Evolutionary conservation across 2,113 vertebrate species (phyloP).

Genomic region (Scortum barcoo): DNA sequence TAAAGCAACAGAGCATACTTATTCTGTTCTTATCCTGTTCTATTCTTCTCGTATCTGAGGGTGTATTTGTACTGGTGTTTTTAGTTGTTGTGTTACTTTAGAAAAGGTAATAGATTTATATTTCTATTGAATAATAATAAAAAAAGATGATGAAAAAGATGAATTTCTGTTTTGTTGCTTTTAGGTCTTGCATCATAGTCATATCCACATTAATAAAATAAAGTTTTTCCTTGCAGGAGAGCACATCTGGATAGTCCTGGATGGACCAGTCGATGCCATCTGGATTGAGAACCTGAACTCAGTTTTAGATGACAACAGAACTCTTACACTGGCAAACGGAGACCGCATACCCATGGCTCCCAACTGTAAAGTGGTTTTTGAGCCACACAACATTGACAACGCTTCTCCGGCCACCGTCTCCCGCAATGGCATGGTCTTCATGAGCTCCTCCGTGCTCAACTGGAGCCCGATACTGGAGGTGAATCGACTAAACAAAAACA

Average conservation of each 20-base stretch:
- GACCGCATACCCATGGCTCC: conserved; percentile 98
- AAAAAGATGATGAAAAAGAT: neutral
- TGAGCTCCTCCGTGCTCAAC: conserved; percentile 95
- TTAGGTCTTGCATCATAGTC: neutral
- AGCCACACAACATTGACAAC: conserved; percentile 98
- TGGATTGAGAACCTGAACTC: conserved; percentile 99
- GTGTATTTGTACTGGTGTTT: neutral
- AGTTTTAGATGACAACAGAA: conserved; percentile 96
- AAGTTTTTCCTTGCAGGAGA: conserved; percentile 85
- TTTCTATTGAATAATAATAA: neutral
- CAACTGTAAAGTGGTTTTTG: conserved; percentile 96
- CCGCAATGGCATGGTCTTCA: conserved; percentile 98
- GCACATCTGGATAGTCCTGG: conserved; percentile 97
- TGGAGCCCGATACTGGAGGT: conserved; percentile 98
- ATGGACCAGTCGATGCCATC: conserved; percentile 97
- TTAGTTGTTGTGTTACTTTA: neutral
- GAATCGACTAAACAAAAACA: conserved; percentile 18
- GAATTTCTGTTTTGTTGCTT: neutral
- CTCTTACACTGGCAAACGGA: conserved; percentile 94
- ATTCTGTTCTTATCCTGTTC: no score
- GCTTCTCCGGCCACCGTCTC: conserved; percentile 97
- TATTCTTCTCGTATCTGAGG: neutral
- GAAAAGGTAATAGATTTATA: neutral
- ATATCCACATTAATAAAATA: neutral
- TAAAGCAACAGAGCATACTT: neutral